Base-by-base conservation (phyloP, 2,797 vertebrate species). In the Sebastes diaconus region DNA sequence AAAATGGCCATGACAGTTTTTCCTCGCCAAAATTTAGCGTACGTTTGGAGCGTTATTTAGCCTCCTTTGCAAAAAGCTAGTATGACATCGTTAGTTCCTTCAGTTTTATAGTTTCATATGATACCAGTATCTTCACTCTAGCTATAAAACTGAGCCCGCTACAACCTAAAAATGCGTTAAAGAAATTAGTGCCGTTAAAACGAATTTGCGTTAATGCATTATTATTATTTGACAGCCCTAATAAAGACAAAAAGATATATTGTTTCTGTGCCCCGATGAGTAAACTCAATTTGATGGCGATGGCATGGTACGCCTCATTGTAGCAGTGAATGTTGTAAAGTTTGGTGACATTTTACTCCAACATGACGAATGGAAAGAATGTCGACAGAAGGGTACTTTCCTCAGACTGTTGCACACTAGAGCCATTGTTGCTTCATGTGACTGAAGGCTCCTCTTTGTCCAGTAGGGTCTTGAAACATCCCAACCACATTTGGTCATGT, bases 371-470 rank as follows among this genome's bases (percentile, higher is more conserved):
- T 69, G 71, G 5, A 42, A 55, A 79, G 82, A 81, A 84, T 87
- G 80, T 73, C 4, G 3, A 14, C 24, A 59, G 25, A 79, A 63
- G 46, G 24, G n/a, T 59, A 14, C 2, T 66, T 63, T 8, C 55
- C 57, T 4, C 73, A 16, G 20, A 75, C 60, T 29, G n/a, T 70
- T 16, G 55, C 73, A 89, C 25, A 83, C 66, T 86, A 27, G 46
- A 24, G 64, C 60, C 50, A 42, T 79, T 87, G 83, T 86, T 58
- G 46, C 57, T 22, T 64, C 11, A 13, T 29, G 13, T 7, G 14
- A 32, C 52, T 85, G 39, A 83, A 81, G 74, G 75, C 79, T 63
- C 14, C 34, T 54, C 63, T 87, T 76, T 88, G 82, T 84, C 52
- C 57, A 10, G 20, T 5, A 10, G 61, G 68, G 22, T 54, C 11